These are phyloP conservation scores for Chauna torquata DNA, from an alignment of 2,113 vertebrate species.

Conservation along the genomic window DNA sequence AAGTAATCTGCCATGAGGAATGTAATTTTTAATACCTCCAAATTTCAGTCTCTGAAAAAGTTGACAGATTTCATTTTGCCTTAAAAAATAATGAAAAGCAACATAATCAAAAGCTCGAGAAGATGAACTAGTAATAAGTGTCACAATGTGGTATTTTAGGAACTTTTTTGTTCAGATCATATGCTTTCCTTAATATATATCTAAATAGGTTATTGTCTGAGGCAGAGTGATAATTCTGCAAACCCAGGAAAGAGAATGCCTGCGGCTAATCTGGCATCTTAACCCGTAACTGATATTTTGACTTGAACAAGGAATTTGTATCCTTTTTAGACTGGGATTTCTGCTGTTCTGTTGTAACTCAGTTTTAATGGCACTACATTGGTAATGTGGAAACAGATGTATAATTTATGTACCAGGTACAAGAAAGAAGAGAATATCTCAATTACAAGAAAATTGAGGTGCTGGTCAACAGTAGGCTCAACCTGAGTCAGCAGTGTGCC, in stretches of 20 bases:
- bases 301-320: background rate
- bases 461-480: background rate
- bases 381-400: background rate
- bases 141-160: fast-evolving
- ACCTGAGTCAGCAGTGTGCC: background rate
- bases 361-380: background rate
- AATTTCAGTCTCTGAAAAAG: background rate
- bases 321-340: background rate
- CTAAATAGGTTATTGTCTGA: background rate
- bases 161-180: background rate
- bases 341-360: background rate
- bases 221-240: background rate
- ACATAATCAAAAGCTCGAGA: background rate
- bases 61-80: background rate
- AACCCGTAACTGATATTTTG: background rate
- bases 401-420: background rate
- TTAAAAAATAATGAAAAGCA: background rate
- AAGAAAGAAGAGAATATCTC: background rate
- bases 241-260: background rate
- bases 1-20: background rate
- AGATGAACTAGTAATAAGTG: background rate
- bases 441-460: background rate
- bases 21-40: background rate
- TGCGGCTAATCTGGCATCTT: background rate
- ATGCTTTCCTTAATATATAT: background rate